Base-by-base conservation (phyloP, 92 coral and sea anemone species). In the Bergia sp. region DNA sequence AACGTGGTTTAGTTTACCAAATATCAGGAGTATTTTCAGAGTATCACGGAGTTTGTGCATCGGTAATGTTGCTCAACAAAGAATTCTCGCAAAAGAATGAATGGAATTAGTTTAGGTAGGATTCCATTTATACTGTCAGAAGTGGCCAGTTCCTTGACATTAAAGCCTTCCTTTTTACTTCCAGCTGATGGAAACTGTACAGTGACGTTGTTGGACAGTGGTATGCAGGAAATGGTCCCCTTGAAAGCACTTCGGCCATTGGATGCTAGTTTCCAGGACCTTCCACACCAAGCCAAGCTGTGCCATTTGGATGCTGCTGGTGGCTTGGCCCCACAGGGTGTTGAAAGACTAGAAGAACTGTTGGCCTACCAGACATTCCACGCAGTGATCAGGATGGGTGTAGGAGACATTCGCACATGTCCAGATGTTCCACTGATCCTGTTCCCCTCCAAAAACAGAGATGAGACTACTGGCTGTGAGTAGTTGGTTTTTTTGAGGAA, bases 221-320 rank as follows among this genome's bases (percentile, higher is more conserved):
- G 87, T 6, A 36, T 84, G 64, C 79, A 84, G 65, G 42, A 43
- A 10, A 16, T 57, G 1, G 58, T 47, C 0, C 64, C 79, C 12
- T 4, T 23, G 67, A 84, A 47, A 42, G 8, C 87, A 9, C 87
- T 84, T 11, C 77, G n/a, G 78, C 87, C 87, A 4, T 36, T 84
- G 87, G 87, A 84, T 45, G 55, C 87, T 71, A 71, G 87, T 47
- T 84, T 84, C 47, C 87, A 84, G 77, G 79, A 71, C 65, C 77
- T 84, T 44, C 87, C 87, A 5, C 39, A 50, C 78, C 87, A 84
- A 6, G 87, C 87, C 42, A 84, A 50, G 55, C 64, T 84, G 66
- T 84, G 87, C 58, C 87, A 84, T 43, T 84, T 84, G 58, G 87
- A 84, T 36, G 66, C 55, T 37, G 74, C 64, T 36, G 40, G 87